Percentiles rank a stretch among this genome's conserved stretches.
These are phyloP conservation scores for Mus minutoides DNA, from an alignment of 2,797 vertebrate genomes.

Conservation along the genomic window DNA sequence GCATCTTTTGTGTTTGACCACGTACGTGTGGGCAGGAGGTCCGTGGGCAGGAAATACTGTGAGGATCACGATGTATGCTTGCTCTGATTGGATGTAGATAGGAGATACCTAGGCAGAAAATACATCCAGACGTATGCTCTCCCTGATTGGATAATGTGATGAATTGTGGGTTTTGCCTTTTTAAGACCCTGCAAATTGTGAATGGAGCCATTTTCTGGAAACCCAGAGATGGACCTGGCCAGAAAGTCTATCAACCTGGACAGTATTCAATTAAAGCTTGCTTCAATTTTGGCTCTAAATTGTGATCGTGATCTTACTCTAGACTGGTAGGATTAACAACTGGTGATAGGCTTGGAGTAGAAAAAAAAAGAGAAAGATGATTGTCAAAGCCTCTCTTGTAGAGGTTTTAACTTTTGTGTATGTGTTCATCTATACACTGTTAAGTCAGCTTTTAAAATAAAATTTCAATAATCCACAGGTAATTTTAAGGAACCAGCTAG, in stretches of 20 bases:
- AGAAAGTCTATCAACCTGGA: neutral
- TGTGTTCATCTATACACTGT: neutral
- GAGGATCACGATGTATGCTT: neutral
- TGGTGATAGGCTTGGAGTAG: neutral
- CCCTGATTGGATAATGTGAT: neutral
- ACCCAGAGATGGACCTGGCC: neutral
- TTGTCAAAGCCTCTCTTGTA: neutral
- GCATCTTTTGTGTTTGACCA: neutral
- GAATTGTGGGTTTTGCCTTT: neutral
- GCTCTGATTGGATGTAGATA: neutral
- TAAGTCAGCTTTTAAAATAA: slow-evolving; percentile 15
- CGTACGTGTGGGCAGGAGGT: neutral
- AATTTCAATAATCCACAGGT: slow-evolving; percentile 8
- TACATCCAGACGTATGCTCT: neutral
- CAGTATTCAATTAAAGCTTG: neutral
- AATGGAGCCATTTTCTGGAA: neutral
- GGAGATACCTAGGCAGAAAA: neutral
- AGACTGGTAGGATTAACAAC: neutral
- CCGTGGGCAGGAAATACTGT: neutral
- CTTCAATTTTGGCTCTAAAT: neutral
- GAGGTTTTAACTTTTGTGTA: neutral
- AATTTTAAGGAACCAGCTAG: slow-evolving; percentile 2
- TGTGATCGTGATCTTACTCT: neutral
- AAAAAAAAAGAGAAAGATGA: neutral
- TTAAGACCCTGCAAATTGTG: neutral